phyloP scores from a whole-genome alignment of 2,113 vertebrate genomes.

The Arizona elegans region DNA sequence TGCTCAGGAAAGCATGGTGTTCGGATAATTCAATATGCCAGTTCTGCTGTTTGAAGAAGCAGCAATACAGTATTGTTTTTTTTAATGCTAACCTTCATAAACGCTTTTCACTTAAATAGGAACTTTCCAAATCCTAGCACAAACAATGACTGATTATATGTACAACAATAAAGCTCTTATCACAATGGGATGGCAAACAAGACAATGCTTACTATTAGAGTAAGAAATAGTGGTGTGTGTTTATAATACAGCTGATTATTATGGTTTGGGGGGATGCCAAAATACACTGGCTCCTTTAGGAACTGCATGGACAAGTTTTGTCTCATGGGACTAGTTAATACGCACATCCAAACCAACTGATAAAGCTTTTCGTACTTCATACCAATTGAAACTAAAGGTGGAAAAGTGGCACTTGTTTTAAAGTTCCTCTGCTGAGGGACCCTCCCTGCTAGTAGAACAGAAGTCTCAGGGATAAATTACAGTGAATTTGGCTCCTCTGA shows the following conservation, averaged over 20 bases:
- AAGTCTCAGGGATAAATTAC: neutral
- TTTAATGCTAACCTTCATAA: slow-evolving; percentile 43
- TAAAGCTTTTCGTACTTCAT: neutral
- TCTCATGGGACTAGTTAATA: slow-evolving; percentile 1
- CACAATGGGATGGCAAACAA: slow-evolving; percentile 48
- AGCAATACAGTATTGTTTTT: slow-evolving; percentile 4
- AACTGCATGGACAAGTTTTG: slow-evolving; percentile 8
- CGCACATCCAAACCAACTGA: neutral
- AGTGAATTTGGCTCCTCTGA: neutral
- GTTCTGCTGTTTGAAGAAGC: slow-evolving; percentile 35
- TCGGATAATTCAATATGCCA: slow-evolving; percentile 42
- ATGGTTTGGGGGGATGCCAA: neutral
- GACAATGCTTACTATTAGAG: slow-evolving; percentile 29
- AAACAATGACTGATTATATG: slow-evolving; percentile 42
- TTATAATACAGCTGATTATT: slow-evolving; percentile 43
- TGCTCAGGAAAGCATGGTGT: slow-evolving; percentile 37
- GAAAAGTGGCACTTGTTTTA: neutral
- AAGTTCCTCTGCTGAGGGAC: neutral
- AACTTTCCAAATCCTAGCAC: slow-evolving; percentile 41
- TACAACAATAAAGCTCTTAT: slow-evolving; percentile 46
- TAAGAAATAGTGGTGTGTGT: slow-evolving; percentile 22
- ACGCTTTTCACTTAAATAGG: slow-evolving; percentile 46
- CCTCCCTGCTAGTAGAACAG: neutral
- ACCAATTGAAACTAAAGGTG: neutral
- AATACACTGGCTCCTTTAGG: slow-evolving; percentile 15